Evolutionary conservation across 2,113 vertebrate genomes (phyloP).

Genomic region (Psittacus erithacus): DNA sequence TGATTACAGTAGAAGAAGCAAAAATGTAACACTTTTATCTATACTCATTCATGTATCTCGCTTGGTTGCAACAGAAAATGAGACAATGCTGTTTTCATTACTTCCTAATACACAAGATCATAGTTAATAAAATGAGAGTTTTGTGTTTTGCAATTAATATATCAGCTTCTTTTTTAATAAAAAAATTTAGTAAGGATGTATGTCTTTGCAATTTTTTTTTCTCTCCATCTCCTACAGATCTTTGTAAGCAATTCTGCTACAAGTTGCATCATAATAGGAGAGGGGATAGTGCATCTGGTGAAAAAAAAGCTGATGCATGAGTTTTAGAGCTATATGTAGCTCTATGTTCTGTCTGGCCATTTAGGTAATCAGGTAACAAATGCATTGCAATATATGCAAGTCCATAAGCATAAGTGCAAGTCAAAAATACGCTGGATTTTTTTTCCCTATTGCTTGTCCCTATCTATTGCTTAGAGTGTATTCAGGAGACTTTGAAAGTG

Average conservation of each 20-base stretch:
- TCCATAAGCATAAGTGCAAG: neutral
- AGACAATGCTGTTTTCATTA: neutral
- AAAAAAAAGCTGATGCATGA: neutral
- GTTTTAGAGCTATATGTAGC: neutral
- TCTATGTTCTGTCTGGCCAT: neutral
- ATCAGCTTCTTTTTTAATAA: neutral
- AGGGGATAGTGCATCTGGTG: neutral
- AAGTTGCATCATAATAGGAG: neutral
- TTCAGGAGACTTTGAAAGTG: neutral
- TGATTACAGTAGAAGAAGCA: neutral
- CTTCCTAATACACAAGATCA: neutral
- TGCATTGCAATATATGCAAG: neutral
- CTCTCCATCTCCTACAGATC: neutral
- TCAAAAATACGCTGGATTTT: rapidly evolving
- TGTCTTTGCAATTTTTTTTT: neutral
- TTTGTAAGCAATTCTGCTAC: neutral
- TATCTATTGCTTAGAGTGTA: neutral
- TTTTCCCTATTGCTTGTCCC: neutral
- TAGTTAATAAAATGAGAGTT: neutral
- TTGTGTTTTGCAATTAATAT: neutral
- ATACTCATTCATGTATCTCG: neutral
- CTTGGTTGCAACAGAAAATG: neutral
- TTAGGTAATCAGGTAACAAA: neutral
- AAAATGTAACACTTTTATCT: neutral
- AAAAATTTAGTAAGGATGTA: neutral